Base-by-base conservation (phyloP, 2,113 vertebrate genomes). In the Arvicanthis niloticus region DNA sequence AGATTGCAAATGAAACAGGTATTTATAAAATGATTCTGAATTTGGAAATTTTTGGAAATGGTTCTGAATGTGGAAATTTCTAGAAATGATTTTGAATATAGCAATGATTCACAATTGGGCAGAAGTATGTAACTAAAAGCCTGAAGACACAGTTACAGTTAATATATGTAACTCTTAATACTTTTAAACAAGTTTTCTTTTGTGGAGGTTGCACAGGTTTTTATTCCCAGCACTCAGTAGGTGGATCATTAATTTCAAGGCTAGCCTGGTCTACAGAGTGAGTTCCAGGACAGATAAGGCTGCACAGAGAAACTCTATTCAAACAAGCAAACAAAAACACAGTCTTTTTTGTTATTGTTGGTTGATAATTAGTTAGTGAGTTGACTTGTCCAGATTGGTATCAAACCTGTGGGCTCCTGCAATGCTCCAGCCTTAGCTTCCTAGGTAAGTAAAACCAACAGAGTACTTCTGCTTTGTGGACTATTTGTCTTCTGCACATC, bases 171-270 rank as follows among this genome's bases (percentile, higher is more conserved):
- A 40, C 67, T 88, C 7, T 6, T 24, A 56, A 29, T n/a, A 53
- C 12, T 26, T 53, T 77, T 16, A 53, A n/a, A 58, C 22, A 78
- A 78, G 15, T 77, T 77, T 78, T 34, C 3, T 7, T 17, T 31
- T 1, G 29, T 8, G 8, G 29, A 51, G 45, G 26, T 51, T 15
- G 15, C 0, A 3, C 3, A 78, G 0, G 7, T 13, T 31, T 34
- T 51, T 51, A 34, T 9, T 51, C 7, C 7, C 16, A 67, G 65
- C 65, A 67, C 65, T 67, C 65, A 67, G 29, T 67, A 67, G 29
- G 29, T 34, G 1, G 65, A 67, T 51, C 15, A 34, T 15, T 51
- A 48, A 34, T 16, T 78, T 78, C 3, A 78, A 78, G 15, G 7
- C 8, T 48, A 78, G 7, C 29, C 7, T 48, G 24, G 12, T 15